Base-by-base conservation (phyloP, 2,888 invertebrate species). In the Nineta flava region DNA sequence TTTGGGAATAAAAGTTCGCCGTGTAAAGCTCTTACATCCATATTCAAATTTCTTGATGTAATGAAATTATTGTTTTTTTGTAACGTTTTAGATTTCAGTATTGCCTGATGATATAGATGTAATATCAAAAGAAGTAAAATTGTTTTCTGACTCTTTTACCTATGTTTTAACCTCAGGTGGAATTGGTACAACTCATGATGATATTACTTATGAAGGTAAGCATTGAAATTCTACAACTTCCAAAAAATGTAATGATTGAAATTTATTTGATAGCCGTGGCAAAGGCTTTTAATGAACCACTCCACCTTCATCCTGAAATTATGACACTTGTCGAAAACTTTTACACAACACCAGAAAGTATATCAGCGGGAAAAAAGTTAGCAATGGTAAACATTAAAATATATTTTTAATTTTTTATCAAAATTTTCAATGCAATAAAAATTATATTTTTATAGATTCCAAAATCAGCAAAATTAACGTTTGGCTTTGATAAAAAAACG, bases 101-200 rank as follows among this genome's bases (percentile, higher is more conserved):
- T 72, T 86, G 57, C 73, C 76, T 50, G 86, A 87, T 63, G 67
- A 75, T 49, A 60, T 81, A 2, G 67, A 76, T 21, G 72, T 69
- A 44, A 83, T 87, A 51, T 72, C 77, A 4, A 60, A 70, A 19
- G 83, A 83, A 67, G 76, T 86, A 3, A 62, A 63, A 46, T 54
- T 65, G 38, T 81, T 81, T 60, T 80, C 83, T 3, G 57, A 63
- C 2, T 65, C 60, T 48, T 83, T 68, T 60, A 73, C 75, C 43
- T 76, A 77, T 64, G 84, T 86, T 9, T 71, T 86, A 50, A 85
- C 86, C 0, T 75, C 82, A 1, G 86, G 86, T 16, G 86, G 86
- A 32, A 77, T 85, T 53, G 85, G 85, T 12, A 84, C 84, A 1
- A 85, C 85, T 13, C 84, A 85, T 62, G 85, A 85, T 65, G 85